Conservation (phyloP, 2,113 vertebrate genomes). For the Mastomys natalensis region DNA sequence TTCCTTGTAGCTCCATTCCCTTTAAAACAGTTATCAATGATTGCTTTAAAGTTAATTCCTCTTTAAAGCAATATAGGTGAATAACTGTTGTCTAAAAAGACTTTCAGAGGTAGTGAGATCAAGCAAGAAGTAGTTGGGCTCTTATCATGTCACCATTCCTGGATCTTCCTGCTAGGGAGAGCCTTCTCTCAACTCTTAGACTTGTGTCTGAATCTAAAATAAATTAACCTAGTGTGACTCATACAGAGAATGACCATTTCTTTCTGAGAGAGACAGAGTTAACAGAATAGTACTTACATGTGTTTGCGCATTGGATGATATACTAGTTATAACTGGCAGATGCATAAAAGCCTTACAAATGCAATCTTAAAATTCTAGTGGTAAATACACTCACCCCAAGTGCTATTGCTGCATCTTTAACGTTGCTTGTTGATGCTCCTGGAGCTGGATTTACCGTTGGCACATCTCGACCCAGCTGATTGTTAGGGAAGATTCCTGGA, state of each 20-base stretch:
- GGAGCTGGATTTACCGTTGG: background rate
- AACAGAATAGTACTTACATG: background rate
- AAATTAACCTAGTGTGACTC: background rate
- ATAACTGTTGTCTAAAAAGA: background rate
- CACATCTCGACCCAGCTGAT: background rate
- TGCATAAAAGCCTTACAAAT: background rate
- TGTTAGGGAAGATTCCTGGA: background rate
- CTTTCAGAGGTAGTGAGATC: background rate
- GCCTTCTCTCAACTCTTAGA: background rate
- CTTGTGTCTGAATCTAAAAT: constrained; percentile 1
- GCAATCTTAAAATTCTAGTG: background rate
- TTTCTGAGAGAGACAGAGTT: background rate
- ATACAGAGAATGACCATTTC: background rate
- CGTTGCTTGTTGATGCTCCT: background rate
- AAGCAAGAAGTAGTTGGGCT: background rate
- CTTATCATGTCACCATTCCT: background rate
- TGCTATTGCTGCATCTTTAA: background rate
- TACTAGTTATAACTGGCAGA: background rate
- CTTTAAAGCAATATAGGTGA: background rate
- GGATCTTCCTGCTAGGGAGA: background rate
- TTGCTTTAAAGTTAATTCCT: background rate
- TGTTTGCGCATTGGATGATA: background rate
- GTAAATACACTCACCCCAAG: constrained; percentile 54
- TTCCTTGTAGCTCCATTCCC: background rate
- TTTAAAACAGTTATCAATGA: background rate